Evolutionary conservation across 2,888 invertebrate species (phyloP), one percentile per base, ranked within the genome.

Genomic region (Morinoia aosen): DNA sequence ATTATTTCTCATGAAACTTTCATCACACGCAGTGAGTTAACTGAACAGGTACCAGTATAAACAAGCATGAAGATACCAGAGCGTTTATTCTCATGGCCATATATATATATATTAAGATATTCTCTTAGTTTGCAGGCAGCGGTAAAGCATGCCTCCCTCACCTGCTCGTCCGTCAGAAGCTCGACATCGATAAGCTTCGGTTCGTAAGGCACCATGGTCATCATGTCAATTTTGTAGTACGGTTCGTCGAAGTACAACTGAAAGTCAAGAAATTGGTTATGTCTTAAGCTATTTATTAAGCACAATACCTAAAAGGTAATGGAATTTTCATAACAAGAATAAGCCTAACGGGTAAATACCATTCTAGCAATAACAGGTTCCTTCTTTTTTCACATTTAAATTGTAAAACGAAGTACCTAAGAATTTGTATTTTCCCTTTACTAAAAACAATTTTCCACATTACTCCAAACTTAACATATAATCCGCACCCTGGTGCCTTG

Each of bases 191-290:
- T 98, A 96, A 99, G 97, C 97, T 98, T 99, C 0, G 98, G 98
- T 97, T 99, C 98, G 97, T 98, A 99, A 0, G 99, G 99, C 94
- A 99, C 98, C 96, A 99, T 97, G 0, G 99, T 99, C 0, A 98
- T 98, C 95, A 98, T 98, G 96, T 98, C 98, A 97, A 99, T 99
- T 95, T 97, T 97, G 95, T 98, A 97, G 96, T 97, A 97, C 57
- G 97, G 97, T 95, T 97, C 97, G 94, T 96, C 96, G 94, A 96
- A 96, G 48, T 96, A 91, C 94, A 96, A 96, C 95, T 96, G 90
- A 7, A 95, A 56, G 95, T 56, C 25, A 95, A 95, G 33, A 64
- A 14, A 91, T 76, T 88, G 33, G 58, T 58, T 48, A 25, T 56
- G 5, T 48, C 48, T 48, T 48, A 16, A 95, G 56, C 10, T 16